These are phyloP conservation scores for Falco novaeseelandiae DNA, from an alignment of 2,797 vertebrate species.

Conservation along the genomic window DNA sequence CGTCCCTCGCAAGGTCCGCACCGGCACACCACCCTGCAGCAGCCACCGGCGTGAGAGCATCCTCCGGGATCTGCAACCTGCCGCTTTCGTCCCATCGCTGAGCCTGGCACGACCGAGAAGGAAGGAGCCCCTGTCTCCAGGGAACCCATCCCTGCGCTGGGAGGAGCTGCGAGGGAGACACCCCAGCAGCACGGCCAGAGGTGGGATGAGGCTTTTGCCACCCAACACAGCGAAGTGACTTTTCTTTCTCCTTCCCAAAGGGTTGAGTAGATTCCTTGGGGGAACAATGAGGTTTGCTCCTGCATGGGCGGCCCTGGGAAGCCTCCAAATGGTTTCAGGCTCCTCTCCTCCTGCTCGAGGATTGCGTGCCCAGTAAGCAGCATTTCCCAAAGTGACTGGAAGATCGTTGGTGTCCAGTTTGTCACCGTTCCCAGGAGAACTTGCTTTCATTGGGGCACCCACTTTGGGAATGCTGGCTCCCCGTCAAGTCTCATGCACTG, in stretches of 20 bases:
- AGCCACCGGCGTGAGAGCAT: neutral
- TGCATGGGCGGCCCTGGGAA: neutral
- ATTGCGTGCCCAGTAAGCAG: neutral
- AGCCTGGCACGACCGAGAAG: accelerated
- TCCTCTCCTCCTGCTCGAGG: neutral
- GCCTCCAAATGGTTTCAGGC: neutral
- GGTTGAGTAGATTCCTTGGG: neutral
- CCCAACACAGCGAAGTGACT: neutral
- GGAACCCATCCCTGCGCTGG: neutral
- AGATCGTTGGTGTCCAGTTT: neutral
- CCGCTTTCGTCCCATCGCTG: neutral
- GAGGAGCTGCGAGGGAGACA: neutral
- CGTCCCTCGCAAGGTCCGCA: neutral
- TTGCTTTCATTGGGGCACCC: neutral
- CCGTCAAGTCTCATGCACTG: accelerated
- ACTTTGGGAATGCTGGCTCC: neutral
- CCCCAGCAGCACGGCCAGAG: accelerated
- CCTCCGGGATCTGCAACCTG: neutral
- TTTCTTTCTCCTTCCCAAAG: neutral
- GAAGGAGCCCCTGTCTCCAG: neutral
- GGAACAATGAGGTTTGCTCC: neutral
- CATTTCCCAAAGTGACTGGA: neutral
- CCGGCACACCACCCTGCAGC: neutral
- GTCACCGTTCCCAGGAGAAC: neutral
- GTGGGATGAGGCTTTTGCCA: neutral